These are phyloP conservation scores for Decapterus maruadsi DNA, from an alignment of 2,797 vertebrate species.

Conservation along the genomic window DNA sequence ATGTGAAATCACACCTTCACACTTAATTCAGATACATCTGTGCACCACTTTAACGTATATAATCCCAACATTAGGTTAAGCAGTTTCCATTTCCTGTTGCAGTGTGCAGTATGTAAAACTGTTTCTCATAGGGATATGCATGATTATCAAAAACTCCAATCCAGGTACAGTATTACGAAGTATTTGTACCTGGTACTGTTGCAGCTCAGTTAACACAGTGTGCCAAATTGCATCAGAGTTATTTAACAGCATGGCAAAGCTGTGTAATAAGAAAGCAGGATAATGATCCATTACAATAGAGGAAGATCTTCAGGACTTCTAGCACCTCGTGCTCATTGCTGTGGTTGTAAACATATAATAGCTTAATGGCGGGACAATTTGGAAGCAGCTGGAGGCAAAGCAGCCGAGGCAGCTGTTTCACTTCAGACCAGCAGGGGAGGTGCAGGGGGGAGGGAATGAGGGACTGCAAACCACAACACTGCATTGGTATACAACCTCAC, in stretches of 20 bases:
- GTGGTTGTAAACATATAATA: constrained; percentile 90
- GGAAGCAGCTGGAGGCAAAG: constrained; percentile 90
- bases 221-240: constrained; percentile 58
- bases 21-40: not conserved
- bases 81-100: not conserved
- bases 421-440: constrained; percentile 65
- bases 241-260: constrained; percentile 55
- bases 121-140: not conserved
- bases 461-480: constrained; percentile 48
- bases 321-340: constrained; percentile 80
- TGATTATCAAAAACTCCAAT: constrained; percentile 39
- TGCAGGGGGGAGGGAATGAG: not conserved
- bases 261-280: constrained; percentile 66
- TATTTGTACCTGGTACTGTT: constrained; percentile 35
- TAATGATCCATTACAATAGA: constrained; percentile 72
- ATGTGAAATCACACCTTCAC: constrained; percentile 29
- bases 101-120: not conserved
- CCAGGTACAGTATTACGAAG: constrained; percentile 18
- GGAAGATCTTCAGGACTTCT: constrained; percentile 63
- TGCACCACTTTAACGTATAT: not conserved
- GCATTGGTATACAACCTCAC: constrained; percentile 58
- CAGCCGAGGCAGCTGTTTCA: constrained; percentile 89
- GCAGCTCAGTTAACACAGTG: constrained; percentile 40
- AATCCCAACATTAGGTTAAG: not conserved
- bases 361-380: constrained; percentile 92